Percentiles rank a stretch among this genome's conserved stretches.
phyloP scores from a whole-genome alignment of 2,113 vertebrate genomes.

The Taurulus bubalis region DNA sequence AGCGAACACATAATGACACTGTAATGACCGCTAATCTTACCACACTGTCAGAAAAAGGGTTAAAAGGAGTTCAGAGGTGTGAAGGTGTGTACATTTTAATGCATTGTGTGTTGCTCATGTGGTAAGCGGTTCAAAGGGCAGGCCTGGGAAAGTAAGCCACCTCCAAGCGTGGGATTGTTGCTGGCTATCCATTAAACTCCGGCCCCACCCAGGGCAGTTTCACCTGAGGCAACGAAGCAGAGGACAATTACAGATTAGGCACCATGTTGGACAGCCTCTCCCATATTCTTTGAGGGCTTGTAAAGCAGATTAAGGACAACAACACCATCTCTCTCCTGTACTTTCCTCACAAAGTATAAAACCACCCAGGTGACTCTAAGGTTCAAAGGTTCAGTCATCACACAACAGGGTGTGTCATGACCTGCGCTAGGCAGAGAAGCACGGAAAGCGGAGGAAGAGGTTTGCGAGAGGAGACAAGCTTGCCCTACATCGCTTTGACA shows the following conservation, averaged over 20 bases:
- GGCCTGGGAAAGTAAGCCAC: constrained; percentile 67
- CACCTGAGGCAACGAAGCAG: constrained; percentile 72
- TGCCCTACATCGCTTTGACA: constrained; percentile 46
- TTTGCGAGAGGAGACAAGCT: constrained; percentile 7
- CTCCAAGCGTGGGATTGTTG: constrained; percentile 72
- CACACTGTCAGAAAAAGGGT: constrained; percentile 62
- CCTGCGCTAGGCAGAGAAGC: constrained; percentile 15
- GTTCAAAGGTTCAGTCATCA: constrained; percentile 76
- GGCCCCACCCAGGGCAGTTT: constrained; percentile 70
- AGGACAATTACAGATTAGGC: constrained; percentile 81
- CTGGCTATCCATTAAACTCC: constrained; percentile 71
- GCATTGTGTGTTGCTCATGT: constrained; percentile 43
- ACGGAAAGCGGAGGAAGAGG: constrained; percentile 14
- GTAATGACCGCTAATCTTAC: constrained; percentile 76
- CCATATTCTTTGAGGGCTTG: constrained; percentile 65
- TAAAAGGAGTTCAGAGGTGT: constrained; percentile 73
- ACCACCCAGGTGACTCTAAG: constrained; percentile 64
- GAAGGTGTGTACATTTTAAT: constrained; percentile 63
- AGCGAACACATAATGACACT: constrained; percentile 72
- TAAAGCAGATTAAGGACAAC: constrained; percentile 80
- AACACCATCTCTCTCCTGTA: constrained; percentile 67
- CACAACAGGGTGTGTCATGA: constrained; percentile 51
- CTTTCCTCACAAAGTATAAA: constrained; percentile 70
- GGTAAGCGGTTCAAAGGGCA: constrained; percentile 68
- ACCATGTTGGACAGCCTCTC: constrained; percentile 65